Percentiles rank a stretch among this genome's conserved stretches.
These are phyloP conservation scores for Cynodonichthys magdalenae DNA, from an alignment of 2,797 vertebrate species.

Conservation along the genomic window DNA sequence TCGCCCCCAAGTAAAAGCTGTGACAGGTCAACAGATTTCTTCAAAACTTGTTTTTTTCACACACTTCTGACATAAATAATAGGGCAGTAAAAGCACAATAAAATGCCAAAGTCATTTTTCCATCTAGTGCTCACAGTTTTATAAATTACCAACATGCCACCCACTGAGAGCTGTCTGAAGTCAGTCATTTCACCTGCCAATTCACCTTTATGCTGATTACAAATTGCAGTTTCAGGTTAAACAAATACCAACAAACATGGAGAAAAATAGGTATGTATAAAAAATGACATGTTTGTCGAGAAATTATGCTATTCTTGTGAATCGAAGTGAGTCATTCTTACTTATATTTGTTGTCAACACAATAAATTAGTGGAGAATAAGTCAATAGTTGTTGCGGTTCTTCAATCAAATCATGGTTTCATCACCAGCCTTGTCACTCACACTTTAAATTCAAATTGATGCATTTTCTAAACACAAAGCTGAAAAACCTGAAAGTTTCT, in stretches of 20 bases:
- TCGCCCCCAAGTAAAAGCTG: background rate
- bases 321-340: constrained; percentile 9
- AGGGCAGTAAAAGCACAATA: background rate
- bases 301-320: background rate
- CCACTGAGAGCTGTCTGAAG: background rate
- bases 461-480: constrained; percentile 32
- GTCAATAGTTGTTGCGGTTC: constrained; percentile 12
- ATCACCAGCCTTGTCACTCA: constrained; percentile 36
- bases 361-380: background rate
- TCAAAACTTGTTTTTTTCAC: background rate
- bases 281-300: constrained; percentile 5
- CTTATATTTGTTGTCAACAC: background rate
- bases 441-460: background rate
- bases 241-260: background rate
- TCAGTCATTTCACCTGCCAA: constrained; percentile 5
- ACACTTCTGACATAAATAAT: constrained; percentile 4
- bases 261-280: background rate
- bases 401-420: constrained; percentile 25
- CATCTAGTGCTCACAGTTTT: background rate
- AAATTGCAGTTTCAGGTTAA: background rate
- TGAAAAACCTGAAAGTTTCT: constrained; percentile 14
- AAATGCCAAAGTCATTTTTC: constrained; percentile 25
- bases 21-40: background rate
- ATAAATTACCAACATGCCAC: constrained; percentile 26
- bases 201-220: constrained; percentile 3